Conservation (phyloP, 1,140 invertebrate species). For the Drosophila orena region DNA sequence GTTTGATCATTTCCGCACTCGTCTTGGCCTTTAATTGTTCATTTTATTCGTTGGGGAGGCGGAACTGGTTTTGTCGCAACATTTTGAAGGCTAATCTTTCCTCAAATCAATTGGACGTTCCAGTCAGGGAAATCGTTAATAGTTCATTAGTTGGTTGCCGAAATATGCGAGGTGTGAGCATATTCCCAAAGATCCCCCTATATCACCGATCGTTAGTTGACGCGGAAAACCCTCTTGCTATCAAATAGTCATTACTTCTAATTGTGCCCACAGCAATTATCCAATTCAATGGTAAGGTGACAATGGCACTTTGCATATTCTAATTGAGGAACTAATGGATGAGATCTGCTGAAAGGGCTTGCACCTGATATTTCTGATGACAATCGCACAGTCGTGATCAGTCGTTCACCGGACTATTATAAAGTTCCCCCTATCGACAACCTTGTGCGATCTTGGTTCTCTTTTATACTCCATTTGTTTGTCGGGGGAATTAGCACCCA, state of each 20-base stretch:
- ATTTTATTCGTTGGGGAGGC: constrained; percentile 15
- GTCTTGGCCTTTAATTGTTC: constrained; percentile 29
- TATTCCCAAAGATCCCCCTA: not conserved
- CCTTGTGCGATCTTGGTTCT: constrained; percentile 28
- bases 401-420: constrained; percentile 19
- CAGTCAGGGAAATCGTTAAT: constrained; percentile 52
- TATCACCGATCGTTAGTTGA: constrained; percentile 4
- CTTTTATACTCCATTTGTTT: constrained; percentile 48
- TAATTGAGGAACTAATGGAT: constrained; percentile 44
- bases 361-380: constrained; percentile 19
- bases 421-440: constrained; percentile 19
- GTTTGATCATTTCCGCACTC: constrained; percentile 32
- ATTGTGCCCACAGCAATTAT: constrained; percentile 19
- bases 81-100: constrained; percentile 73
- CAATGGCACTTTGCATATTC: constrained; percentile 41
- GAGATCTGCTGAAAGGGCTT: not conserved
- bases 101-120: constrained; percentile 36
- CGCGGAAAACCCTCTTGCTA: constrained; percentile 26
- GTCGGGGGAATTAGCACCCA: constrained; percentile 58
- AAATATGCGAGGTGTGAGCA: constrained; percentile 26
- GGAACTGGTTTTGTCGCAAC: constrained; percentile 64
- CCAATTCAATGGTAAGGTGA: constrained; percentile 27
- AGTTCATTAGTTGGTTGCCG: constrained; percentile 48
- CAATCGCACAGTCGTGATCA: constrained; percentile 31
- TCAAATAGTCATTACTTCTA: constrained; percentile 32